Evolutionary conservation across 2,797 vertebrate genomes (phyloP).

Genomic region (Oreonectes daqikongensis): DNA sequence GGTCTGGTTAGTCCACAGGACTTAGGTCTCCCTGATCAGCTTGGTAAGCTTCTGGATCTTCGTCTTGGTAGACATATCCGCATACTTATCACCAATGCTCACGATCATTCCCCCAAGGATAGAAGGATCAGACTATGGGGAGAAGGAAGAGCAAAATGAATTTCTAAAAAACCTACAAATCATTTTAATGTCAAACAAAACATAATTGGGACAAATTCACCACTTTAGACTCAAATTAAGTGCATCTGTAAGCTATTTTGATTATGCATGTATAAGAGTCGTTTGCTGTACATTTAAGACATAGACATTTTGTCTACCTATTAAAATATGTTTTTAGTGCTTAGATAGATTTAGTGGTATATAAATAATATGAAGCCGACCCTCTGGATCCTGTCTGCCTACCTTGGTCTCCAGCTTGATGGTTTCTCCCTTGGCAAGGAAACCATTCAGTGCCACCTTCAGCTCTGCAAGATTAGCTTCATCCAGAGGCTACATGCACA

Average conservation of each 20-base stretch:
- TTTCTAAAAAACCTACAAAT: neutral
- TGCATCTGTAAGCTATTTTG: neutral
- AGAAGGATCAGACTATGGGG: constrained; percentile 80
- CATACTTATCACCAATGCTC: constrained; percentile 89
- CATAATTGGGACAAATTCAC: neutral
- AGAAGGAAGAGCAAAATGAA: neutral
- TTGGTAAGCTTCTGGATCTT: constrained; percentile 94
- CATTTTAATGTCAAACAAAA: neutral
- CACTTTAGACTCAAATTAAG: neutral
- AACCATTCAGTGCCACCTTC: constrained; percentile 84
- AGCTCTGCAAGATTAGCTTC: constrained; percentile 83
- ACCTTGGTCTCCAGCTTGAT: constrained; percentile 93
- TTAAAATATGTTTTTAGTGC: neutral
- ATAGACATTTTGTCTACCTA: neutral
- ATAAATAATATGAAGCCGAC: neutral
- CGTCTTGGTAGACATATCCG: constrained; percentile 85
- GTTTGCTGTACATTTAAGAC: neutral
- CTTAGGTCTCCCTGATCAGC: constrained; percentile 83
- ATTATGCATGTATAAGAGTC: neutral
- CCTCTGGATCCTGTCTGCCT: constrained; percentile 34
- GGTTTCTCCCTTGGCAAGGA: constrained; percentile 86
- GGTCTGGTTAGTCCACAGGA: constrained; percentile 70
- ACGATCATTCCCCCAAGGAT: constrained; percentile 97
- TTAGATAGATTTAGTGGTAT: neutral
- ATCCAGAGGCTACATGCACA: constrained; percentile 81